Evolutionary conservation across 2,888 invertebrate genomes (phyloP), one percentile per base, ranked within the genome.

Genomic region (Crematogaster levior): DNA sequence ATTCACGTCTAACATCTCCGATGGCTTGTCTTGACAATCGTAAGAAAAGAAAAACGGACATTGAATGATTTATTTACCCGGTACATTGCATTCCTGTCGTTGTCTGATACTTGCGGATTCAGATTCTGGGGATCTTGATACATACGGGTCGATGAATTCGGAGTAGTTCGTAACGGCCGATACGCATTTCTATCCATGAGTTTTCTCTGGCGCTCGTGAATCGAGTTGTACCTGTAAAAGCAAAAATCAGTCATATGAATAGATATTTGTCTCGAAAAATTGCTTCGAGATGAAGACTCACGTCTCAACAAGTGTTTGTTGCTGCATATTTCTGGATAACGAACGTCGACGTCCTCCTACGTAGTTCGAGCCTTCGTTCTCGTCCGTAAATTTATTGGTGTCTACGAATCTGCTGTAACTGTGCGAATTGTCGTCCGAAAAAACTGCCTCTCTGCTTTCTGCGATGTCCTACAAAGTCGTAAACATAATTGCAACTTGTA

Each of bases 281-380:
- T 43, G 0, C 15, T 82, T 40, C 24, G 3, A 27, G n/a, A n/a
- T n/a, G n/a, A 10, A 40, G 10, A 61, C 84, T 84, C 46, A 91
- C 91, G 85, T 79, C 61, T 90, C 86, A 2, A 87, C 30, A 7
- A 86, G 86, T 18, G 83, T 83, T 37, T 80, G 84, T 63, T 85
- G 88, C 65, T 84, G 70, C 63, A 66, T 37, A 27, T 53, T 83
- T 61, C 73, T 85, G 0, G 77, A 56, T 10, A 73, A 24, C 1
- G 77, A 34, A 37, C 61, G 43, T 7, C 82, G 83, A 30, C 74
- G 70, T 56, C 77, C 74, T 15, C 80, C 82, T 0, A 30, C 43
- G 30, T 61, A 83, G 74, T 68, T 81, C 10, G 75, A 80, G n/a
- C 58, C 40, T 43, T 87, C 27, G 75, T 84, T 81, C 3, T 72